These are phyloP conservation scores for Cryptophagus acutangulus DNA, from an alignment of 2,888 invertebrate genomes.

Conservation along the genomic window DNA sequence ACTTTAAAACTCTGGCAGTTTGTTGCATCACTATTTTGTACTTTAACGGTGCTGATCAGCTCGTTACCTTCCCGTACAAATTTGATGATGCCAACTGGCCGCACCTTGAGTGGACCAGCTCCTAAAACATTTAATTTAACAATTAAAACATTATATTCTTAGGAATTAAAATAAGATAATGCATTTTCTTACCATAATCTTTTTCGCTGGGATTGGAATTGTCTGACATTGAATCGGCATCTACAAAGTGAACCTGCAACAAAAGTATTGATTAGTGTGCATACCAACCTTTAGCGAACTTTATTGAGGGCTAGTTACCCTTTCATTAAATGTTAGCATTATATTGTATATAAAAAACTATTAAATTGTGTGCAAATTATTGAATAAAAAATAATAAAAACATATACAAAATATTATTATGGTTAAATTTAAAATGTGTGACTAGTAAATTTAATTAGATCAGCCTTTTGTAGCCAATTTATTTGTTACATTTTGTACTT, in stretches of 20 bases:
- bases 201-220: slow-evolving; percentile 34
- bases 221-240: slow-evolving; percentile 54
- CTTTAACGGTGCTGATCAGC: slow-evolving; percentile 59
- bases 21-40: slow-evolving; percentile 65
- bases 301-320: slow-evolving; percentile 15
- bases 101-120: slow-evolving; percentile 58
- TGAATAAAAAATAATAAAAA: too few relatives aligned
- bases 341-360: neutral
- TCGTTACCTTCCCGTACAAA: slow-evolving; percentile 67
- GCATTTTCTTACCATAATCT: slow-evolving; percentile 32
- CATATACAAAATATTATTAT: too few relatives aligned
- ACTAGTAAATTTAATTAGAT: too few relatives aligned
- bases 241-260: slow-evolving; percentile 62
- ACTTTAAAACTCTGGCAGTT: too few relatives aligned
- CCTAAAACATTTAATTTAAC: slow-evolving; percentile 22
- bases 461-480: too few relatives aligned
- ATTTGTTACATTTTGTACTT: too few relatives aligned
- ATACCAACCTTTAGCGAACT: slow-evolving; percentile 16
- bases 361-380: too few relatives aligned
- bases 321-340: neutral
- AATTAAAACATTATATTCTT: slow-evolving; percentile 1
- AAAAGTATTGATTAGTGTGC: slow-evolving; percentile 40
- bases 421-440: too few relatives aligned
- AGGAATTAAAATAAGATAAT: slow-evolving; percentile 10
- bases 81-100: slow-evolving; percentile 65